Conservation (phyloP, 2,113 vertebrate genomes). For the Camelus bactrianus region DNA sequence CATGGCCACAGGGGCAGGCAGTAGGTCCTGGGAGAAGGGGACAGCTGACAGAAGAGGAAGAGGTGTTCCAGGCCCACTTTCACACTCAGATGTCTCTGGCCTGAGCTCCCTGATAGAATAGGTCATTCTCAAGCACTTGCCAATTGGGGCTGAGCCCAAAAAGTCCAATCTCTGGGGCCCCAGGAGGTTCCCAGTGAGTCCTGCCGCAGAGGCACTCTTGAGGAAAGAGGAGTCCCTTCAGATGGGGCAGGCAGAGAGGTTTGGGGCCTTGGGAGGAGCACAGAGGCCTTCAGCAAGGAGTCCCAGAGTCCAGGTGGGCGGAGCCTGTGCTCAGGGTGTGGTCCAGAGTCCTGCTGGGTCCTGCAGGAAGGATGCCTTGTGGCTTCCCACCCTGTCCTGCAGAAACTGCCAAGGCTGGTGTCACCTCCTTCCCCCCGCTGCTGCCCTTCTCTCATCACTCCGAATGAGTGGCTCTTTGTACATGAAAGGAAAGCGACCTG, state of each 20-base stretch:
- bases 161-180: not conserved
- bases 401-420: slow-evolving; percentile 8
- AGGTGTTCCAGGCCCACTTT: accelerated
- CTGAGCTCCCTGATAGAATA: not conserved
- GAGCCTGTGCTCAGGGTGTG: not conserved
- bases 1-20: accelerated
- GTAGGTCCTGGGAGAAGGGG: not conserved
- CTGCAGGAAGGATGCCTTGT: slow-evolving; percentile 29
- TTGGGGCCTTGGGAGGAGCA: accelerated
- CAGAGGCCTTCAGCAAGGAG: not conserved
- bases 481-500: slow-evolving; percentile 66
- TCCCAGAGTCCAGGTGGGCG: not conserved
- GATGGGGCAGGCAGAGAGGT: not conserved
- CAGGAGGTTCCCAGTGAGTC: not conserved
- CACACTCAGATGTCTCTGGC: not conserved
- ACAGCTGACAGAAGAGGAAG: not conserved
- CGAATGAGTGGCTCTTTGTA: slow-evolving; percentile 75
- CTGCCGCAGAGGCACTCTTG: not conserved
- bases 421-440: slow-evolving; percentile 41
- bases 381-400: not conserved
- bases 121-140: not conserved
- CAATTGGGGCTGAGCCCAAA: not conserved
- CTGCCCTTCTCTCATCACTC: slow-evolving; percentile 72
- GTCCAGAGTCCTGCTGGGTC: not conserved
- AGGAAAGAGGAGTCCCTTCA: not conserved